These are phyloP conservation scores for Busseola fusca DNA, from an alignment of 2,888 invertebrate genomes.

Conservation along the genomic window DNA sequence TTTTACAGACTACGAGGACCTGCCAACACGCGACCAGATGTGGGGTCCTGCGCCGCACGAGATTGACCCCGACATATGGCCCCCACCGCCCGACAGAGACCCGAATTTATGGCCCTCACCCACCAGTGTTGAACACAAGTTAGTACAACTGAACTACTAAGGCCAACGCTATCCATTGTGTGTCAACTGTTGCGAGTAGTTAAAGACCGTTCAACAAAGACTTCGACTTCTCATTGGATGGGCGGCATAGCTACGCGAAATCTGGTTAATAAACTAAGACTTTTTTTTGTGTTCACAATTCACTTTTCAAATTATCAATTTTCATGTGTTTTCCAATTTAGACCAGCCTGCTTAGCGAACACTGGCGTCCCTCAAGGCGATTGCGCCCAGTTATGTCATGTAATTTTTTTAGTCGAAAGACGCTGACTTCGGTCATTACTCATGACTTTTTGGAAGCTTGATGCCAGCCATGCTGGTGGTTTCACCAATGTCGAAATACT, in stretches of 20 bases:
- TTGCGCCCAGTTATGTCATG: background rate
- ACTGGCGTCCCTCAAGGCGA: background rate
- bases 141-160: constrained; percentile 58
- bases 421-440: background rate
- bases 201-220: too few species aligned
- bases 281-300: background rate
- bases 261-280: background rate
- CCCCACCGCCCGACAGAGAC: constrained; percentile 90
- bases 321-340: background rate
- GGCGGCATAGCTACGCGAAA: background rate
- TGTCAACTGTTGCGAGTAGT: background rate
- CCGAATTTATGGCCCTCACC: constrained; percentile 97
- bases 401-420: background rate
- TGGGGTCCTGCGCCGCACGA: constrained; percentile 87
- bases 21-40: constrained; percentile 84
- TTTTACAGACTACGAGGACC: constrained; percentile 83
- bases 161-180: background rate
- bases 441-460: background rate
- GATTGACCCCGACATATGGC: constrained; percentile 94
- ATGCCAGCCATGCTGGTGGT: background rate
- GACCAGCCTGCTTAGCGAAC: background rate
- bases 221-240: too few species aligned
- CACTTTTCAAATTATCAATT: background rate
- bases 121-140: constrained; percentile 93
- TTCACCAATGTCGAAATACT: background rate